Base-by-base conservation (phyloP, 64 coral and sea anemone species). In the Stylophora pistillata region DNA sequence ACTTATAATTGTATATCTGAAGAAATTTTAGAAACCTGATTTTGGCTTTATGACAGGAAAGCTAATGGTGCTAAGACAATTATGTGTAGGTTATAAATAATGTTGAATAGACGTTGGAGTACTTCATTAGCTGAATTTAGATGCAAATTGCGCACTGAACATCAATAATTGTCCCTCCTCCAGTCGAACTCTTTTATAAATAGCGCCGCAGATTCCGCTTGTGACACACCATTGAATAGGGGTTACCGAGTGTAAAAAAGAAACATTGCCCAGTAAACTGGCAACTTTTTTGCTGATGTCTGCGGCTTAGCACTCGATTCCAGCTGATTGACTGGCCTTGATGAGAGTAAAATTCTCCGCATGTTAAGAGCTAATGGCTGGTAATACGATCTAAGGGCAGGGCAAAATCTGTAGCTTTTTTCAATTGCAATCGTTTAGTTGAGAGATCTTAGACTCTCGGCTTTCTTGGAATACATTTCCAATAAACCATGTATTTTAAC, bases 61-160 rank as follows among this genome's bases (percentile, higher is more conserved):
- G 73, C 18, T 11, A 53, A 31, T 9, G 57, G 25, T 17, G n/a
- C 11, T 68, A n/a, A 68, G 27, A 14, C 21, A 20, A 79, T 79
- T 61, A 79, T 33, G 47, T 69, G 20, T 14, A 32, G 26, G 77
- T 4, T 79, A 23, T 33, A 53, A 27, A 10, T 13, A 84, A 65
- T 41, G 37, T 70, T 82, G 57, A 82, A 70, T 15, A 21, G 53
- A 5, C 17, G 14, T 62, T 63, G 18, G 21, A 21, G n/a, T 33
- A 52, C 60, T 84, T 70, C 64, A 68, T 68, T 68, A 68, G 62
- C 21, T 23, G 80, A 84, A 53, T 84, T 84, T 84, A 84, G 60
- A 84, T 84, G 80, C 61, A 84, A 84, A 84, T 84, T 84, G 30
- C 80, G 15, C 80, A 34, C 17, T 69, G 65, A 53, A 65, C 80